Percentiles rank a stretch among this genome's conserved stretches.
These are phyloP conservation scores for Cheumatopsyche charites DNA, from an alignment of 1,140 invertebrate species.

Conservation along the genomic window DNA sequence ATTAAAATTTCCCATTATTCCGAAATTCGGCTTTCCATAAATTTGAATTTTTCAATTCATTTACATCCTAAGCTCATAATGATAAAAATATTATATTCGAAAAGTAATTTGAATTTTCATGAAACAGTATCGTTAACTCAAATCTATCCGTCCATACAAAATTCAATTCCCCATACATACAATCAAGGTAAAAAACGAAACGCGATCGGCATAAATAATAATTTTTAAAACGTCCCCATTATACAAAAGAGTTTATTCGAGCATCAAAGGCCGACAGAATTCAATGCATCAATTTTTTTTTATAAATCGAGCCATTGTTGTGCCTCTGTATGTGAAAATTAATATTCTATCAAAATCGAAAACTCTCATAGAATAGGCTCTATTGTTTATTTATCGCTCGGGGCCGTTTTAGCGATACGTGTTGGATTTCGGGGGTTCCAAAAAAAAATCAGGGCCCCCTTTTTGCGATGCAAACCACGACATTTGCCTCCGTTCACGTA, in stretches of 20 bases:
- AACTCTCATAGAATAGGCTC: background rate
- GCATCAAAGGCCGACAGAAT: background rate
- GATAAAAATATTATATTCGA: too few relatives aligned
- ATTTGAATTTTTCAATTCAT: too few relatives aligned
- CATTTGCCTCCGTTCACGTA: conserved; percentile 22
- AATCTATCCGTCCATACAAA: too few relatives aligned
- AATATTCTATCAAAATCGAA: background rate
- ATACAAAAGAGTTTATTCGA: background rate
- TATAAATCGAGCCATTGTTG: too few relatives aligned
- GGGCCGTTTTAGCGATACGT: conserved; percentile 4
- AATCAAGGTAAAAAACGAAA: background rate
- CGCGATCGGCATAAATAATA: background rate
- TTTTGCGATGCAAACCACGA: conserved; percentile 22
- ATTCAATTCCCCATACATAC: background rate
- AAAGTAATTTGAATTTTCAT: too few relatives aligned
- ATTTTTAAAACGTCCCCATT: background rate
- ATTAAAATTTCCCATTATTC: too few relatives aligned
- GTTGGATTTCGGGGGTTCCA: background rate
- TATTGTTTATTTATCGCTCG: conserved; percentile 14
- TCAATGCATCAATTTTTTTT: too few relatives aligned
- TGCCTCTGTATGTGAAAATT: background rate
- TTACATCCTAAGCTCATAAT: too few relatives aligned
- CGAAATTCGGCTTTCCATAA: too few relatives aligned
- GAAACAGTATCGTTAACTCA: too few relatives aligned
- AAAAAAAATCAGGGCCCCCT: conserved; percentile 18